Percentiles rank a stretch among this genome's conserved stretches.
Evolutionary conservation across 2,888 invertebrate species (phyloP).

Genomic region (Monopis laevigella): DNA sequence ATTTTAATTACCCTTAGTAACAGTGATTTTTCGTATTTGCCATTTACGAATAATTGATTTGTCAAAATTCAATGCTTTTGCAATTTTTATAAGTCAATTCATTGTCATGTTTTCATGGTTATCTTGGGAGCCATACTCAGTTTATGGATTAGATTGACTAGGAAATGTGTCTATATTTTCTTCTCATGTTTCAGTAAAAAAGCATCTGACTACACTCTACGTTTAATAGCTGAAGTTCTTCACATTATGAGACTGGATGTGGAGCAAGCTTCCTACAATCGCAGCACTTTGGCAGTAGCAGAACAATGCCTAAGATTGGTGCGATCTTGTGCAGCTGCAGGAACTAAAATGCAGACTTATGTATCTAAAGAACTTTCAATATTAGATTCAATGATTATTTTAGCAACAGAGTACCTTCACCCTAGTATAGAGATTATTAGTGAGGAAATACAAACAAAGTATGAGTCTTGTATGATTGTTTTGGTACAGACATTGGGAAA

Average conservation of each 20-base stretch:
- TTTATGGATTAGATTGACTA: too few relatives aligned
- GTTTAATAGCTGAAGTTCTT: constrained; percentile 58
- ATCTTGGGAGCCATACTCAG: too few relatives aligned
- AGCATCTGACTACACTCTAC: constrained; percentile 58
- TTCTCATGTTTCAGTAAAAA: constrained; percentile 62
- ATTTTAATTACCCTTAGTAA: too few relatives aligned
- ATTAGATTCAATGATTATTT: constrained; percentile 53
- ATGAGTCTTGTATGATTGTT: constrained; percentile 58
- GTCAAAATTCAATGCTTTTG: too few relatives aligned
- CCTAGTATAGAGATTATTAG: constrained; percentile 50
- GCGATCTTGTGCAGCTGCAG: constrained; percentile 62
- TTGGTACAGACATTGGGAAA: constrained; percentile 68
- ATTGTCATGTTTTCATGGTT: too few relatives aligned
- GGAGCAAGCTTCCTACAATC: constrained; percentile 54
- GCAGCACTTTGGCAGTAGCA: constrained; percentile 58
- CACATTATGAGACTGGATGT: constrained; percentile 60
- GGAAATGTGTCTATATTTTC: too few relatives aligned
- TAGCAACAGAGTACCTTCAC: constrained; percentile 55
- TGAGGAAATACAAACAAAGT: constrained; percentile 54
- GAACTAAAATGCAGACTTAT: constrained; percentile 61
- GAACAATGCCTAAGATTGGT: constrained; percentile 62
- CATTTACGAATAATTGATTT: too few relatives aligned
- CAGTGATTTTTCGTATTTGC: too few relatives aligned
- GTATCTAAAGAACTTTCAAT: constrained; percentile 60
- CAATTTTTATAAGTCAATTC: too few relatives aligned